Evolutionary conservation across 2,113 vertebrate species (phyloP).

Genomic region (Melanocharis versteri): DNA sequence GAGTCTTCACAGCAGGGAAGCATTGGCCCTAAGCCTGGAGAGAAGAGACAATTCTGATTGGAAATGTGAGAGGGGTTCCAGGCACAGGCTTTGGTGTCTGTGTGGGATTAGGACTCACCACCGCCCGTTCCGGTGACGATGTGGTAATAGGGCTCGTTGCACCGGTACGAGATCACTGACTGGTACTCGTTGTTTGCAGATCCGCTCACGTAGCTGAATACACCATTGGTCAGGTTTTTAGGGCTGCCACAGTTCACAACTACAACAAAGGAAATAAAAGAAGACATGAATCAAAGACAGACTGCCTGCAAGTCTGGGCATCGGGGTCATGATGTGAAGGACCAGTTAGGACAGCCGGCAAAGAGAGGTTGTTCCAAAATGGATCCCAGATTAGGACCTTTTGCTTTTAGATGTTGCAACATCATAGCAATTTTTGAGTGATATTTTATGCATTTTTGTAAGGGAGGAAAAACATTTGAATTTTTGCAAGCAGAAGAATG

Average conservation of each 20-base stretch:
- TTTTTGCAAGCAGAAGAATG: neutral
- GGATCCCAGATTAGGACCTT: neutral
- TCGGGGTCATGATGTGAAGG: neutral
- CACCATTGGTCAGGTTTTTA: slow-evolving; percentile 57
- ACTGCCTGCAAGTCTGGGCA: neutral
- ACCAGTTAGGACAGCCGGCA: neutral
- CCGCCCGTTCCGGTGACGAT: slow-evolving; percentile 11
- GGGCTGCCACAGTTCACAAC: slow-evolving; percentile 74
- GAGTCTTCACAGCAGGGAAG: neutral
- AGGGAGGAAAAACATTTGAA: neutral
- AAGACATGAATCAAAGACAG: neutral
- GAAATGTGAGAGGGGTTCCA: neutral
- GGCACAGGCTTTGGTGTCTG: neutral
- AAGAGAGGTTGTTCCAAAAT: neutral
- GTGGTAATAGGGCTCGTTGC: slow-evolving; percentile 70
- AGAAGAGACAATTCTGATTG: neutral
- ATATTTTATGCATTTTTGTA: neutral
- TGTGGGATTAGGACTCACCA: neutral
- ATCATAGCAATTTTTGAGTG: neutral
- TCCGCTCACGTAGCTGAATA: slow-evolving; percentile 28
- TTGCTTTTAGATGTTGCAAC: neutral
- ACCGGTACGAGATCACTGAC: slow-evolving; percentile 65
- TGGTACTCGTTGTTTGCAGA: slow-evolving; percentile 50
- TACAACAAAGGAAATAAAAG: slow-evolving; percentile 15
- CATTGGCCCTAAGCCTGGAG: neutral